Evolutionary conservation across 2,797 vertebrate species (phyloP).

Genomic region (Typhlichthys subterraneus): DNA sequence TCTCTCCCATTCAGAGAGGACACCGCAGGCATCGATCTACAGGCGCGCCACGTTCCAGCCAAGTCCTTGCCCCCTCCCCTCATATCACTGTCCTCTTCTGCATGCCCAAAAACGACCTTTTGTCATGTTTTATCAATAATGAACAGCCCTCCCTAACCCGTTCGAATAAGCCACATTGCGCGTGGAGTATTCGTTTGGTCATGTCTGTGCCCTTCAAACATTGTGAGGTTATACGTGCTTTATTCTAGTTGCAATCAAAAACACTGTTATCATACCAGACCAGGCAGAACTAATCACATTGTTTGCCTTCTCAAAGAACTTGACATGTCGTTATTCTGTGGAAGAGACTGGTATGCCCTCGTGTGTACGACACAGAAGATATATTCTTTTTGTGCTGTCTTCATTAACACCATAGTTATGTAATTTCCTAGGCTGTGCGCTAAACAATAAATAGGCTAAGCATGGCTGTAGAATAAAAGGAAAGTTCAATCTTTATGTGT

Average conservation of each 20-base stretch:
- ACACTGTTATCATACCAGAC: constrained; percentile 17
- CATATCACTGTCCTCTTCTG: constrained; percentile 46
- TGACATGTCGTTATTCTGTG: too few relatives aligned
- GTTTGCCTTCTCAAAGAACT: too few relatives aligned
- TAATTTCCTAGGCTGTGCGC: too few relatives aligned
- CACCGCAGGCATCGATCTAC: constrained; percentile 71
- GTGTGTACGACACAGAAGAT: too few relatives aligned
- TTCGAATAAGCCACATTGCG: constrained; percentile 62
- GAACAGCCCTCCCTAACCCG: constrained; percentile 51
- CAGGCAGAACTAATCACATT: neutral
- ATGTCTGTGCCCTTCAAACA: constrained; percentile 73
- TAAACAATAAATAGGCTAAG: too few relatives aligned
- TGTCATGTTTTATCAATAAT: constrained; percentile 79
- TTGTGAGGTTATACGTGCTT: constrained; percentile 66
- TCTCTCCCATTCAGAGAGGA: constrained; percentile 58
- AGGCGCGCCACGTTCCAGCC: constrained; percentile 77
- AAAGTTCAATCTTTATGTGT: constrained; percentile 33
- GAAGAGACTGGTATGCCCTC: too few relatives aligned
- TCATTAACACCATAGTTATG: too few relatives aligned
- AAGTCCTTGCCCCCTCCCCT: constrained; percentile 64
- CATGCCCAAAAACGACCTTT: constrained; percentile 66
- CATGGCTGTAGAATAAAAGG: too few relatives aligned
- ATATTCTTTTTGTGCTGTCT: too few relatives aligned
- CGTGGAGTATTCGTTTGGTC: constrained; percentile 51
- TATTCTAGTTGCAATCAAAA: constrained; percentile 53